Conservation (phyloP, 2,113 vertebrate genomes). For the Sapayoa aenigma region DNA sequence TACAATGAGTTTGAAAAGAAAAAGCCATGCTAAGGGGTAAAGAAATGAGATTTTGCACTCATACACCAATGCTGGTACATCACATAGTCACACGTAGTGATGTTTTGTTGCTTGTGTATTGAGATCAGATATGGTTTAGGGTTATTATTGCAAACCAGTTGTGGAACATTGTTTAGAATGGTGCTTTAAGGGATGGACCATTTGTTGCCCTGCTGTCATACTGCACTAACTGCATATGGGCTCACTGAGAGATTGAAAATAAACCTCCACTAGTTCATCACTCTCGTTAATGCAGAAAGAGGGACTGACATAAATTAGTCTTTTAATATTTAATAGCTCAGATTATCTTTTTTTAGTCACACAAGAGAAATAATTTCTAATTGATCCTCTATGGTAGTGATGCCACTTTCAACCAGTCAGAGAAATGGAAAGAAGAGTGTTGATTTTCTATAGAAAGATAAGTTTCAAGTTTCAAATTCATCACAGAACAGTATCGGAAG, state of each 20-base stretch:
- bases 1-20: neutral
- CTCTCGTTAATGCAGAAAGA: neutral
- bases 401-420: neutral
- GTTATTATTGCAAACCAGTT: neutral
- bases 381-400: neutral
- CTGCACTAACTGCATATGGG: neutral
- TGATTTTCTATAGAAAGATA: neutral
- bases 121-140: neutral
- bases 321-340: neutral
- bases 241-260: neutral
- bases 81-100: neutral
- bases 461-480: neutral
- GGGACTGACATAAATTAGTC: neutral
- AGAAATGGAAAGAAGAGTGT: neutral
- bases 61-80: accelerated
- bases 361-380: neutral
- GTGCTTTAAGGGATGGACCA: neutral
- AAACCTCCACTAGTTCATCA: neutral
- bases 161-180: neutral
- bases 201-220: neutral
- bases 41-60: neutral
- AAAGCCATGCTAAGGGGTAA: neutral
- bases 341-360: neutral
- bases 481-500: neutral
- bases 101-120: neutral